Evolutionary conservation across 2,797 vertebrate species (phyloP).

Genomic region (Spizella passerina): DNA sequence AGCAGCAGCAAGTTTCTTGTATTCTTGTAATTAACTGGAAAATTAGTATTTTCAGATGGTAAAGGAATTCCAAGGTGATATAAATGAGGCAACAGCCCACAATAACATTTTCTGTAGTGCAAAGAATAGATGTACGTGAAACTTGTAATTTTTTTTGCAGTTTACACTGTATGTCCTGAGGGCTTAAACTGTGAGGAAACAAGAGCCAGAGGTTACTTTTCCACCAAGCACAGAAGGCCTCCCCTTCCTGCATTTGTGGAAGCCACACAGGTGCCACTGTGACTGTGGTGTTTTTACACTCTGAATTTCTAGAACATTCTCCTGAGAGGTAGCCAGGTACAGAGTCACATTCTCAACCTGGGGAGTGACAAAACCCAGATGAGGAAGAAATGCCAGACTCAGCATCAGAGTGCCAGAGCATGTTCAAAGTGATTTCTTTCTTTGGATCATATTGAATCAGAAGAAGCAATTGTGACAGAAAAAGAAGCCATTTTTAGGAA

Average conservation of each 20-base stretch:
- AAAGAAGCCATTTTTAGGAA: too few species aligned
- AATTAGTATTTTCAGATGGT: not conserved
- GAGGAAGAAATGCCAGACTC: not conserved
- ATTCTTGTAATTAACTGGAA: not conserved
- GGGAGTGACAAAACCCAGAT: not conserved
- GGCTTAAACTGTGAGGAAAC: not conserved
- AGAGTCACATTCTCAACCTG: not conserved
- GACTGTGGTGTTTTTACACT: accelerated
- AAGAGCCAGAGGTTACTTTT: not conserved
- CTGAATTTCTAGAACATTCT: not conserved
- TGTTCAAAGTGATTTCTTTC: not conserved
- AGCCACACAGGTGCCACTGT: not conserved
- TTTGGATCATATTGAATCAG: not conserved
- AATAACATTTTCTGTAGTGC: not conserved
- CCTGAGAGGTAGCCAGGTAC: not conserved
- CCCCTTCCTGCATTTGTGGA: not conserved
- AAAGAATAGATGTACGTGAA: not conserved
- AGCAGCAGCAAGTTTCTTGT: not conserved
- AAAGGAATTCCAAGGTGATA: not conserved
- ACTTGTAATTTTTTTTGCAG: not conserved
- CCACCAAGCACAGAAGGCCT: not conserved
- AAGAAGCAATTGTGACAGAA: not conserved
- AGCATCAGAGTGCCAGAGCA: not conserved
- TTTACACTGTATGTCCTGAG: not conserved
- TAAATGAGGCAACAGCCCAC: not conserved